Percentiles rank a stretch among this genome's conserved stretches.
These are phyloP conservation scores for Dryas iulia DNA, from an alignment of 1,140 invertebrate species.

Conservation along the genomic window DNA sequence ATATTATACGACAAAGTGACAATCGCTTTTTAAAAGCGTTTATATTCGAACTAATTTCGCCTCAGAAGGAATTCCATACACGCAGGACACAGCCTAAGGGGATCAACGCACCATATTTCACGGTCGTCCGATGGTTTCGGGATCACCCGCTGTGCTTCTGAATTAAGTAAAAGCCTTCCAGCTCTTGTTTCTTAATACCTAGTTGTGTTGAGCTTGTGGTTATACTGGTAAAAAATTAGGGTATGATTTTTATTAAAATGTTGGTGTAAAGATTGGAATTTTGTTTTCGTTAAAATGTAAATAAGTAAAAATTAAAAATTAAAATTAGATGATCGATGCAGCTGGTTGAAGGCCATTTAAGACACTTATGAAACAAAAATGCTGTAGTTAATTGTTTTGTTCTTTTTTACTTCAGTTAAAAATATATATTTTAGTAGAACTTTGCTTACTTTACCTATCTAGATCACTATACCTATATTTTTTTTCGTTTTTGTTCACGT, in stretches of 20 bases:
- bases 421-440: no score
- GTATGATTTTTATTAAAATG: neutral
- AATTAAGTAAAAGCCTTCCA: conserved; percentile 80
- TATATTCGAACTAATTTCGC: conserved; percentile 36
- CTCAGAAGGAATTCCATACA: conserved; percentile 53
- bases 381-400: no score
- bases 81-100: conserved; percentile 68
- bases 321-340: no score
- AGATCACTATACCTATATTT: no score
- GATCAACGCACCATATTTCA: conserved; percentile 73
- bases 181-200: conserved; percentile 79
- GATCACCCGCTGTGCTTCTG: conserved; percentile 79
- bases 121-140: conserved; percentile 66
- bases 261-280: no score
- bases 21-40: conserved; percentile 5
- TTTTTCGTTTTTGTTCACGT: no score
- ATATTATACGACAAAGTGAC: conserved; percentile 1
- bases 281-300: no score
- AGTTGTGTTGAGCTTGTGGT: conserved; percentile 53
- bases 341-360: no score
- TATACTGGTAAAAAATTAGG: conserved; percentile 29
- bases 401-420: no score
- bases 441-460: no score
- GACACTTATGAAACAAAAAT: no score
- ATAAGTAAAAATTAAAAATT: no score